A percentile compares a stretch with the other conserved stretches of the same genome.
Evolutionary conservation across 2,113 vertebrate species (phyloP).

Genomic region (Mesitornis unicolor): DNA sequence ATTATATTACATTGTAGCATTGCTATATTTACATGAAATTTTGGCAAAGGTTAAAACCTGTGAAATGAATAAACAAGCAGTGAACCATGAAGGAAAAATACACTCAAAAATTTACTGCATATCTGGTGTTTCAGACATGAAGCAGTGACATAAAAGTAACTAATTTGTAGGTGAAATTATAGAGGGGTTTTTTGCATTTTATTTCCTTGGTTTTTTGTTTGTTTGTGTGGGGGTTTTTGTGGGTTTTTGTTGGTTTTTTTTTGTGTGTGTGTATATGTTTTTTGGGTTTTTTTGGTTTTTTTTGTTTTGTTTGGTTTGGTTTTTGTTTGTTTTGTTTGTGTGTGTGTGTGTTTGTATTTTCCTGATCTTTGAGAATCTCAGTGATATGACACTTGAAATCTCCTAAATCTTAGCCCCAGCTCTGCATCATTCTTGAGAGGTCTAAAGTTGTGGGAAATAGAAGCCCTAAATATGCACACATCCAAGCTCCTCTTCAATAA

Average conservation of each 20-base stretch:
- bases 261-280: no score
- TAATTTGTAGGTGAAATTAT: neutral
- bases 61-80: neutral
- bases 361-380: neutral
- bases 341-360: neutral
- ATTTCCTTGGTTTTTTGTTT: rapidly evolving
- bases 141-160: neutral
- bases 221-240: no score
- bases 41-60: neutral
- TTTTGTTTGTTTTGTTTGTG: neutral
- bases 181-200: no score
- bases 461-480: constrained; percentile 51
- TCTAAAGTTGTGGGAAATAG: constrained; percentile 23
- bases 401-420: neutral
- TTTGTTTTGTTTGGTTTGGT: no score
- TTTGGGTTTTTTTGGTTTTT: no score
- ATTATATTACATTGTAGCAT: neutral
- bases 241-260: no score
- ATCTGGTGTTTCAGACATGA: neutral
- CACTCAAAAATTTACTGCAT: neutral
- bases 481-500: constrained; percentile 26
- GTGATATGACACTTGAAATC: neutral
- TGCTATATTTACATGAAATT: neutral
- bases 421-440: neutral
- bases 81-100: neutral